These are phyloP conservation scores for Epizoanthus stellaris DNA, from an alignment of 92 coral and sea anemone genomes.

Conservation along the genomic window DNA sequence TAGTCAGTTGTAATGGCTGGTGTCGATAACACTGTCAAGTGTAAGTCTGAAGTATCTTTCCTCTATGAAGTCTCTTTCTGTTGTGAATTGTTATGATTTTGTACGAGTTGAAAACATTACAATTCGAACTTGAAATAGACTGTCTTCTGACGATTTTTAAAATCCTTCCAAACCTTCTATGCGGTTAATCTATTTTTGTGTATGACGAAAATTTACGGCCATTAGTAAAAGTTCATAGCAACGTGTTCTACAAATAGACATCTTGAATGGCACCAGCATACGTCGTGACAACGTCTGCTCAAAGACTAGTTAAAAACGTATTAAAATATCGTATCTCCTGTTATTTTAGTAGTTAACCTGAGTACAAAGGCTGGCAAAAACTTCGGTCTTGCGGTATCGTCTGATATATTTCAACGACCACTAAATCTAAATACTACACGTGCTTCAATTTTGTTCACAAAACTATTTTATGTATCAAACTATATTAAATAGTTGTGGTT, in stretches of 20 bases:
- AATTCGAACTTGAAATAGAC: not conserved
- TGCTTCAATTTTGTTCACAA: too few relatives aligned
- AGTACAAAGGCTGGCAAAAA: slow-evolving; percentile 6
- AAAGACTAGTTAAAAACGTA: slow-evolving; percentile 47
- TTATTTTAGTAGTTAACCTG: slow-evolving; percentile 35
- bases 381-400: not conserved
- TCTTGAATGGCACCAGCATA: slow-evolving; percentile 12
- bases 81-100: too few relatives aligned
- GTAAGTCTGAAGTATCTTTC: not conserved
- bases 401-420: too few relatives aligned
- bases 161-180: not conserved
- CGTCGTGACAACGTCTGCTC: slow-evolving; percentile 34
- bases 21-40: slow-evolving; percentile 34
- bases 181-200: not conserved
- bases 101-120: not conserved
- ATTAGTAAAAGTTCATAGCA: slow-evolving; percentile 25
- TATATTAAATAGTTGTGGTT: too few relatives aligned
- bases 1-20: slow-evolving; percentile 22
- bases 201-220: not conserved
- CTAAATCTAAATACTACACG: too few relatives aligned
- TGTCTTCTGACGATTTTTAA: not conserved
- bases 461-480: too few relatives aligned
- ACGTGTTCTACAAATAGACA: slow-evolving; percentile 39
- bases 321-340: slow-evolving; percentile 29
- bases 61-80: too few relatives aligned